A percentile compares a stretch with the other conserved stretches of the same genome.
Conservation (phyloP, 2,113 vertebrate species). For the Mormyrus lacerda region DNA sequence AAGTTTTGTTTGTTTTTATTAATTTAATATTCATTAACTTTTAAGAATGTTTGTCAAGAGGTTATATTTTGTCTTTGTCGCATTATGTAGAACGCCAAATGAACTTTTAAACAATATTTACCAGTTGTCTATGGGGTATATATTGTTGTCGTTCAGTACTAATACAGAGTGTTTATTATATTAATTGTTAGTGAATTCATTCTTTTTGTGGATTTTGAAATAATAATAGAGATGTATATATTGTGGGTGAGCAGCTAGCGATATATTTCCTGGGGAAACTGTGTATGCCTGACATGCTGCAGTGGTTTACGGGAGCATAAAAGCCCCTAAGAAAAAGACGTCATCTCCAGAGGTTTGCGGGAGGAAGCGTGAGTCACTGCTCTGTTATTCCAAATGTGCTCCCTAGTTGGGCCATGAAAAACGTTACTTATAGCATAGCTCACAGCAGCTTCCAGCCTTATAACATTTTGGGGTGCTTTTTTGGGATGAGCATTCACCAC, state of each 20-base stretch:
- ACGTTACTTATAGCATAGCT: not conserved
- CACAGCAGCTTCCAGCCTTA: not conserved
- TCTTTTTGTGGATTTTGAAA: not conserved
- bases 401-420: not conserved
- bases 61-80: not conserved
- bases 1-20: not conserved
- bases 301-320: not conserved
- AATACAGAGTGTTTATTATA: not conserved
- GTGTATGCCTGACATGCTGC: not conserved
- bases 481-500: not conserved
- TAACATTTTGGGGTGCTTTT: not conserved
- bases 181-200: not conserved
- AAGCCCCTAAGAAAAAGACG: not conserved
- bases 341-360: constrained; percentile 7
- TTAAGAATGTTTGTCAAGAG: not conserved
- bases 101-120: not conserved
- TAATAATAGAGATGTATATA: not conserved
- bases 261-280: not conserved
- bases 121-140: not conserved
- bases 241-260: not conserved
- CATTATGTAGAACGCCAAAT: not conserved
- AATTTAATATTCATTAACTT: not conserved
- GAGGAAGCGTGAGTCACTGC: constrained; percentile 29
- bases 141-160: not conserved
- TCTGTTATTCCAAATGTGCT: constrained; percentile 22